Evolutionary conservation across 1,140 invertebrate genomes (phyloP).

Genomic region (Lucilia sericata): DNA sequence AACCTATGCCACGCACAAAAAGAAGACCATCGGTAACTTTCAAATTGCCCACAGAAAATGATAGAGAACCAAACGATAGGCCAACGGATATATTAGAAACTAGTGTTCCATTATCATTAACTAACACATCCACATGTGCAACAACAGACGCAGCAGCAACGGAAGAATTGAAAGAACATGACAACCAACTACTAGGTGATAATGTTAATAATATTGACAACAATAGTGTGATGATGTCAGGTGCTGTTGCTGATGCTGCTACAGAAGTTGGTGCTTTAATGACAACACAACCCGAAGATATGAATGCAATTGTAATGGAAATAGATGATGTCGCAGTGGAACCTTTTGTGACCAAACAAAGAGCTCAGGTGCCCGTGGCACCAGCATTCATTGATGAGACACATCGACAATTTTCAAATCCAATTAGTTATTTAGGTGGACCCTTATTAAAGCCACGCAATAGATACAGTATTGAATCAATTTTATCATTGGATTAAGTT

Average conservation of each 20-base stretch:
- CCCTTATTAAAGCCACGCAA: slow-evolving; percentile 71
- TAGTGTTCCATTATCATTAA: neutral
- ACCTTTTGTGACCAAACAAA: slow-evolving; percentile 46
- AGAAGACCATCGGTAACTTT: slow-evolving; percentile 12
- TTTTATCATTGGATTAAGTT: slow-evolving; percentile 77
- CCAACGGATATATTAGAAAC: neutral
- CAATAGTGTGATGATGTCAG: neutral
- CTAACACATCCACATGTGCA: neutral
- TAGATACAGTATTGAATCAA: slow-evolving; percentile 76
- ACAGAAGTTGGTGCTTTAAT: neutral
- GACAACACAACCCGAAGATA: slow-evolving; percentile 36
- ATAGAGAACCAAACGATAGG: neutral
- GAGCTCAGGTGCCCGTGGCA: slow-evolving; percentile 28
- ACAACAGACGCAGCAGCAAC: neutral
- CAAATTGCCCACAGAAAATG: slow-evolving; percentile 24
- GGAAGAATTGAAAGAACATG: neutral
- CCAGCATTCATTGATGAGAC: slow-evolving; percentile 56
- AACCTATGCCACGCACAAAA: neutral
- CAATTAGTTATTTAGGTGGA: slow-evolving; percentile 79
- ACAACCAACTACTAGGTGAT: neutral
- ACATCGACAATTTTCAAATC: slow-evolving; percentile 75
- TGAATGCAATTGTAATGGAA: slow-evolving; percentile 49
- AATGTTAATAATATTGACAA: slow-evolving; percentile 4
- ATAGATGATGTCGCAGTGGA: slow-evolving; percentile 44
- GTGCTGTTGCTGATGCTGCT: neutral